phyloP scores from a whole-genome alignment of 1,140 invertebrate genomes.

The Drosophila insularis region DNA sequence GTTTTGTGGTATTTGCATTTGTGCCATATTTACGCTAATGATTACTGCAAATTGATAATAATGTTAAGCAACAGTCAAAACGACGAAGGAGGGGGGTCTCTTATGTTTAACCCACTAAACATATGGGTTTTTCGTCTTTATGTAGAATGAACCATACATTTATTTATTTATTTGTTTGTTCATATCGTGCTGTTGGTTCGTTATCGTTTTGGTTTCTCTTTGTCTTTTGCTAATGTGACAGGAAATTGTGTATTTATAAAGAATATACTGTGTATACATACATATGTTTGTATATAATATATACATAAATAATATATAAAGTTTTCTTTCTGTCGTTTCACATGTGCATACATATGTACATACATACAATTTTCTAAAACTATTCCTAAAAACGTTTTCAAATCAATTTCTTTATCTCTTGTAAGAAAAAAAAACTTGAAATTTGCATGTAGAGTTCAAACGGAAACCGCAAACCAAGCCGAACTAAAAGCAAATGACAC shows the following conservation, averaged over 20 bases:
- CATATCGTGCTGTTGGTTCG: slow-evolving; percentile 5
- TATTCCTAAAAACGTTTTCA: too few species aligned
- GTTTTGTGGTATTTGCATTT: slow-evolving; percentile 37
- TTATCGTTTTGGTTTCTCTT: slow-evolving; percentile 23
- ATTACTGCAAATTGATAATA: slow-evolving; percentile 26
- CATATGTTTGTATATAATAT: not conserved
- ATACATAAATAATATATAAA: not conserved
- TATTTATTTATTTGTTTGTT: slow-evolving; percentile 27
- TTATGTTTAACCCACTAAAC: not conserved
- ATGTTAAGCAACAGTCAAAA: not conserved
- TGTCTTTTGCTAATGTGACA: slow-evolving; percentile 1
- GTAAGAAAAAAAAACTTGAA: not conserved
- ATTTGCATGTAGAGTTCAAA: not conserved
- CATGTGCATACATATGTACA: too few species aligned
- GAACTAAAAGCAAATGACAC: not conserved
- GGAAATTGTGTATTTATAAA: slow-evolving; percentile 18
- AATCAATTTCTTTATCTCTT: too few species aligned
- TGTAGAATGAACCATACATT: slow-evolving; percentile 20
- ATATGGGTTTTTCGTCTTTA: not conserved
- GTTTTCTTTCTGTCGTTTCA: not conserved
- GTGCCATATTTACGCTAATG: slow-evolving; percentile 16
- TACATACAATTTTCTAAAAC: too few species aligned
- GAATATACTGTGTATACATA: slow-evolving; percentile 6
- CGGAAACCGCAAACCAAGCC: not conserved
- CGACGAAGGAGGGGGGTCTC: not conserved